A percentile compares a stretch with the other conserved stretches of the same genome.
phyloP scores from a whole-genome alignment of 1,140 invertebrate species.

The Euura lappo region DNA sequence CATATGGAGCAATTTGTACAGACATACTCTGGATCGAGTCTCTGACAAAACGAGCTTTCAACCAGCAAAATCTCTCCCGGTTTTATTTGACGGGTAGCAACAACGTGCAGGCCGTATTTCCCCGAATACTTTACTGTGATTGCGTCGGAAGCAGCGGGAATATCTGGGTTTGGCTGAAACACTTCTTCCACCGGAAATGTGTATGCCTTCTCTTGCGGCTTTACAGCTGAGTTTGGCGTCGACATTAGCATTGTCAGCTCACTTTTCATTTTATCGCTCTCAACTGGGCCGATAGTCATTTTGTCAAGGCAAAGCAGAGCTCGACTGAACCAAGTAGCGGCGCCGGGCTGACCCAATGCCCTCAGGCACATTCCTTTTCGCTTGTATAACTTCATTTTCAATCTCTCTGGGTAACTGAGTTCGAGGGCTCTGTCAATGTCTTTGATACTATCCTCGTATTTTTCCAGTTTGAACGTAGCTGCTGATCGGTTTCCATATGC shows the following conservation, averaged over 20 bases:
- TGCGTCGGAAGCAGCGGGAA: constrained; percentile 58
- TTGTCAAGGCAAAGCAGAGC: not conserved
- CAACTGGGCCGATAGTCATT: not conserved
- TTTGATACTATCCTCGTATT: too few species aligned
- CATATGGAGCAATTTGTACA: constrained; percentile 77
- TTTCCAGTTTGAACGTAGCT: constrained; percentile 23
- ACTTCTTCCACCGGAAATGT: constrained; percentile 16
- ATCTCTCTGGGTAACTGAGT: too few species aligned
- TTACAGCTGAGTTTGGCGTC: not conserved
- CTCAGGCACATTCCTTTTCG: not conserved
- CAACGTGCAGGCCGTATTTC: constrained; percentile 67
- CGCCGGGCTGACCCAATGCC: not conserved
- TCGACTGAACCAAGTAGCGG: not conserved
- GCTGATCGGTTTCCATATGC: constrained; percentile 77
- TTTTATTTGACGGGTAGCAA: constrained; percentile 66
- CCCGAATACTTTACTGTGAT: constrained; percentile 48
- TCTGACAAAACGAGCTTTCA: constrained; percentile 76
- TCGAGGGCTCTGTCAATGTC: too few species aligned
- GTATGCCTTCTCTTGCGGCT: not conserved
- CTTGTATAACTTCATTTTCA: too few species aligned
- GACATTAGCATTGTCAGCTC: not conserved
- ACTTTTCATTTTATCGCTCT: not conserved
- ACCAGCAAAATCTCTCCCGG: constrained; percentile 77
- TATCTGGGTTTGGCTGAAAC: constrained; percentile 29
- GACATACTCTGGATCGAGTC: constrained; percentile 67